Base-by-base conservation (phyloP, 2,797 vertebrate species). In the Scarus forsteni region DNA sequence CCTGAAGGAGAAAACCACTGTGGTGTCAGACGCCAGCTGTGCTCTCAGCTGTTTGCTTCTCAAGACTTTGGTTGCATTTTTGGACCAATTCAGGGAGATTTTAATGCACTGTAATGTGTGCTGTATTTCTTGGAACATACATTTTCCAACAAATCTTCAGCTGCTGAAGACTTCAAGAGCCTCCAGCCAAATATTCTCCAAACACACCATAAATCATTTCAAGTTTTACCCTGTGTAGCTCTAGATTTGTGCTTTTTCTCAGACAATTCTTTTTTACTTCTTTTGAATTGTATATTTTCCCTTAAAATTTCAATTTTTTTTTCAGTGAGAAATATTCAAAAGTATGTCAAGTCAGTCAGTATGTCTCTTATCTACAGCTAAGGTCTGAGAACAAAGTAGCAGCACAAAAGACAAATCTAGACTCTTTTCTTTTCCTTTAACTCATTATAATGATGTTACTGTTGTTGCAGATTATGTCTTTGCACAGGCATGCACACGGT, bases 41-140 rank as follows among this genome's bases (percentile, higher is more conserved):
- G 66, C 68, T 43, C 53, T 59, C 77, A 83, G 83, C 77, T 83
- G 77, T 61, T 68, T 62, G 36, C 61, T 42, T 44, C 63, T 60
- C 35, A 0, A 8, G 1, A 49, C 53, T 18, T 60, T 61, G 35
- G 39, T 40, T 52, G 53, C 13, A 40, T 56, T 3, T 57, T 19
- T 66, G 35, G 10, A 16, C 50, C 52, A 49, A 27, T 43, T 73
- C 43, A 27, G 18, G 16, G 8, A 38, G 38, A 0, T 48, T 42
- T 56, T 35, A 14, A 54, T 50, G 14, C 0, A 43, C 12, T 46
- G 19, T 43, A n/a, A 10, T 27, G 54, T 49, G 27, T 0, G 10
- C n/a, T 8, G 4, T 44, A 13, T 49, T 10, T 13, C 15, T 60
- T 49, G 44, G 11, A 14, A 4, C 27, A 27, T 39, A 7, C 11